phyloP scores from a whole-genome alignment of 2,888 invertebrate species.

The Chrysodeixis includens region DNA sequence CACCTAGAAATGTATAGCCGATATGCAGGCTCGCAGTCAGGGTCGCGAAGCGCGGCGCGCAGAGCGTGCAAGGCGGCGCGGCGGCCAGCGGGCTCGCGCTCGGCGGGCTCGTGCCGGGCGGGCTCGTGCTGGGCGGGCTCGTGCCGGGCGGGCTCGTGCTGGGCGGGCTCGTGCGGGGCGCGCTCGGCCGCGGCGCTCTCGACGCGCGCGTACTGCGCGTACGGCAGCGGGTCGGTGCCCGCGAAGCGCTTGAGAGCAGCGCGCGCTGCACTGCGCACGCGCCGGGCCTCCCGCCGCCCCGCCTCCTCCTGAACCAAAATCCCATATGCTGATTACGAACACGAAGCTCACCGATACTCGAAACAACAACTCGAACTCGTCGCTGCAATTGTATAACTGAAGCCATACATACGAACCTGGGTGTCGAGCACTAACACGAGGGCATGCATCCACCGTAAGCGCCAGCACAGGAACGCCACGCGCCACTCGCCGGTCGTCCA shows the following conservation, averaged over 20 bases:
- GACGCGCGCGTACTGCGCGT: slow-evolving; percentile 72
- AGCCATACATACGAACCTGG: slow-evolving; percentile 17
- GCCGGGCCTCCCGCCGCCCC: slow-evolving; percentile 36
- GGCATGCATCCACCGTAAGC: slow-evolving; percentile 78
- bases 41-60: slow-evolving; percentile 39
- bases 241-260: slow-evolving; percentile 57
- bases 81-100: slow-evolving; percentile 37
- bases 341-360: too few species aligned
- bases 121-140: slow-evolving; percentile 18
- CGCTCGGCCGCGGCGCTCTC: slow-evolving; percentile 60
- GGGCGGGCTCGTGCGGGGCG: slow-evolving; percentile 39
- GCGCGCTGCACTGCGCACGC: slow-evolving; percentile 62
- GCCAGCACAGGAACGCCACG: slow-evolving; percentile 76
- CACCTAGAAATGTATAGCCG: slow-evolving; percentile 65
- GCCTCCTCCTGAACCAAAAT: slow-evolving; percentile 18
- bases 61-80: slow-evolving; percentile 41
- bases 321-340: too few species aligned
- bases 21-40: slow-evolving; percentile 35
- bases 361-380: too few species aligned
- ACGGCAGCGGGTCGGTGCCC: slow-evolving; percentile 62
- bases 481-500: slow-evolving; percentile 61
- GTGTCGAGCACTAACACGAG: slow-evolving; percentile 61
- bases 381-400: too few species aligned
- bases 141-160: slow-evolving; percentile 42
- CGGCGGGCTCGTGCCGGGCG: too few species aligned